Evolutionary conservation across 30 jellyfish, hydroid and myxozoan species (phyloP).

Genomic region (Mastigias papua): DNA sequence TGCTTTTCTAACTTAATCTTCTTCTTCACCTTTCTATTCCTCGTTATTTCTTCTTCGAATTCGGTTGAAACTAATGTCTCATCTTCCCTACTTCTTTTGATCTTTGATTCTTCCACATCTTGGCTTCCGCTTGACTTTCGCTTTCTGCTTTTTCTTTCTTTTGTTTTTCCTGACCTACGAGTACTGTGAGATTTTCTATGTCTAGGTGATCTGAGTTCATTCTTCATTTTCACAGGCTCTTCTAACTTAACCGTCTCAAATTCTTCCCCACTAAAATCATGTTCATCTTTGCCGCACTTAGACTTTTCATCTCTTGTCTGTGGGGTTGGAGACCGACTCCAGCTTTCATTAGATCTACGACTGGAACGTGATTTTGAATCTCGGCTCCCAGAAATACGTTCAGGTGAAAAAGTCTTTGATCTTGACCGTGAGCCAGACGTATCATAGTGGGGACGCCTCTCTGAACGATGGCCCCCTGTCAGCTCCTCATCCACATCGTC

Average conservation of each 20-base stretch:
- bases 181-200: conserved; percentile 16
- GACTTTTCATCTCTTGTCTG: conserved; percentile 3
- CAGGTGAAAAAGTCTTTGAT: conserved; percentile 28
- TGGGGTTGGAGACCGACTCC: conserved; percentile 80
- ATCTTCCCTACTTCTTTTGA: conserved; percentile 8
- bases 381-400: background rate
- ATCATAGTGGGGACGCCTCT: conserved; percentile 21
- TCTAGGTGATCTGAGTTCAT: background rate
- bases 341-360: conserved; percentile 4
- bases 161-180: background rate
- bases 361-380: background rate
- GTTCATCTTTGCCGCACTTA: background rate
- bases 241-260: conserved; percentile 40
- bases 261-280: conserved; percentile 56
- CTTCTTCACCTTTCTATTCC: conserved; percentile 1
- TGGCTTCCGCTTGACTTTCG: conserved; percentile 26
- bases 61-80: background rate
- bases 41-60: background rate
- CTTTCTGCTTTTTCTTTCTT: conserved; percentile 28
- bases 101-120: conserved; percentile 2
- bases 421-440: conserved; percentile 36
- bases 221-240: background rate
- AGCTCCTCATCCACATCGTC: conserved; percentile 50
- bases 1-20: background rate
- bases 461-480: conserved; percentile 17